phyloP scores from a whole-genome alignment of 2,113 vertebrate species.

The Vidua chalybeata region DNA sequence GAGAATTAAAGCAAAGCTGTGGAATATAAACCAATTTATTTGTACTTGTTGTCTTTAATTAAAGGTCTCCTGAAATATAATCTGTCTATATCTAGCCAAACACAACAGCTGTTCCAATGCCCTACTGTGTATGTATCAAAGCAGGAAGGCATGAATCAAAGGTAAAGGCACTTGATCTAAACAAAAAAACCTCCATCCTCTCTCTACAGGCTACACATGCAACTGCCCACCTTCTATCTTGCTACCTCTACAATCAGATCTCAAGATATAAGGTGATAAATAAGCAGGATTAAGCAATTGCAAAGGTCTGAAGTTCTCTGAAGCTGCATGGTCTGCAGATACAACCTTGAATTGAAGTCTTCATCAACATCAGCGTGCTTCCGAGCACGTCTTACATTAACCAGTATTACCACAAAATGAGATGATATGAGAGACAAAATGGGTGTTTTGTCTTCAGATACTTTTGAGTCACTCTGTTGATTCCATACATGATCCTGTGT shows the following conservation, averaged over 20 bases:
- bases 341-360: neutral
- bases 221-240: neutral
- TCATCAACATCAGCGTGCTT: neutral
- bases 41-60: constrained; percentile 25
- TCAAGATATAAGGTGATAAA: neutral
- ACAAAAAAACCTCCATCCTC: neutral
- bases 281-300: neutral
- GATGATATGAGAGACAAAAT: neutral
- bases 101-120: neutral
- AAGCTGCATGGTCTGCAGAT: neutral
- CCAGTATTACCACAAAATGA: neutral
- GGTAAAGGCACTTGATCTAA: neutral
- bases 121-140: neutral
- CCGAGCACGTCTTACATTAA: neutral
- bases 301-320: neutral
- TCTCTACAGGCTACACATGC: neutral
- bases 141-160: neutral
- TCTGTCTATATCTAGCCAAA: neutral
- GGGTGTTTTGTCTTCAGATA: neutral
- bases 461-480: neutral
- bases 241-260: neutral
- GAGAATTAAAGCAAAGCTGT: constrained; percentile 43
- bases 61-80: neutral
- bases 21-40: neutral
- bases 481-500: neutral